Conservation (phyloP, 1,140 invertebrate species). For the Amphibalanus amphitrite region DNA sequence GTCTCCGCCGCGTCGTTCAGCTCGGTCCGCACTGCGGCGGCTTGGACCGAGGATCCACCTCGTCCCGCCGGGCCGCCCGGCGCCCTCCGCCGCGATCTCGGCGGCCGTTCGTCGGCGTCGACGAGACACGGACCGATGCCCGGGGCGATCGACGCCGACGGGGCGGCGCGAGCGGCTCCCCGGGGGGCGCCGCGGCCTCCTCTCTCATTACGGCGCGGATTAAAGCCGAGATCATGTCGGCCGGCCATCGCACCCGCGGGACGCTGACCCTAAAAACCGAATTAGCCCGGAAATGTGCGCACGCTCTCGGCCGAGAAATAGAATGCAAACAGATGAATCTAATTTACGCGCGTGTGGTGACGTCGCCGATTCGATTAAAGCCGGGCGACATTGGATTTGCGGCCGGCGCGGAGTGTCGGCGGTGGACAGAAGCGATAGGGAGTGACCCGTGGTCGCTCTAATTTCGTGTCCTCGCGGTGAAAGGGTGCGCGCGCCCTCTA, state of each 20-base stretch:
- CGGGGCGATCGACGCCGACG: not conserved
- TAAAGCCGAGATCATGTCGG: not conserved
- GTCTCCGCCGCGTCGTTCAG: too few species aligned
- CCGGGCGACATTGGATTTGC: not conserved
- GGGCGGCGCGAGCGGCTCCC: not conserved
- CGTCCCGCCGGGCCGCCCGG: too few species aligned
- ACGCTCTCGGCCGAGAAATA: not conserved
- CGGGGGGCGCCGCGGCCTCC: not conserved
- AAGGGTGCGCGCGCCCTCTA: not conserved
- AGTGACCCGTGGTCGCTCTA: not conserved
- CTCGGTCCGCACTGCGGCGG: too few species aligned
- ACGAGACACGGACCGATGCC: too few species aligned
- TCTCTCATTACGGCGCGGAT: not conserved
- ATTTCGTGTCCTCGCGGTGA: not conserved
- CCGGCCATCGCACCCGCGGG: not conserved
- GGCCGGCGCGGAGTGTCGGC: not conserved
- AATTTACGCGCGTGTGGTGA: not conserved
- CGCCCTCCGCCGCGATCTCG: too few species aligned
- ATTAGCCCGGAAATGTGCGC: not conserved
- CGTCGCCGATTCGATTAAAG: not conserved
- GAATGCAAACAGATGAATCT: constrained; percentile 1
- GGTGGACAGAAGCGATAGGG: not conserved
- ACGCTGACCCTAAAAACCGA: not conserved
- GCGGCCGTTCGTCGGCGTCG: too few species aligned
- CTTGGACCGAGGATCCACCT: too few species aligned